Base-by-base conservation (phyloP, 92 coral and sea anemone genomes). In the Phenganax subtilis region DNA sequence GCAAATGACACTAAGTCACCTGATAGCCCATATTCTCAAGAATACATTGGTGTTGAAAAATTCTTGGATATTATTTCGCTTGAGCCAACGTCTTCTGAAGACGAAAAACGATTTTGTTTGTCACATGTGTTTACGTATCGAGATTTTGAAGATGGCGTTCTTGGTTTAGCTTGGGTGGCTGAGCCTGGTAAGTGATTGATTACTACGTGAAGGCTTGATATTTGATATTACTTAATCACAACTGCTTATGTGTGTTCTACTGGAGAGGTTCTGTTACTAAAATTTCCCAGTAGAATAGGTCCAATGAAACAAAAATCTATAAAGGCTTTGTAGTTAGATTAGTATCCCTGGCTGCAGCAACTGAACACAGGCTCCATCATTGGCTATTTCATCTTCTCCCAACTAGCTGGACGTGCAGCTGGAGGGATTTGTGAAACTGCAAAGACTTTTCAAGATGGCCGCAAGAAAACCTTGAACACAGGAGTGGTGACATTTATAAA, bases 101-200 rank as follows among this genome's bases (percentile, higher is more conserved):
- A 80, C 25, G 83, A 88, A 61, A 75, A 80, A 11, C 88, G 63
- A 6, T 90, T 55, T 72, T 96, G 99, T 72, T 77, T 96, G 66
- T 86, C 94, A 1, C 92, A 96, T 44, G 85, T 96, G 57, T 96
- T 96, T 52, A 91, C 97, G 0, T 96, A 91, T 86, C 88, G 99
- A 14, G 99, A 96, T 70, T 96, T 96, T 86, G 89, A 92, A 54
- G 91, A 92, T 75, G 99, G 99, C 54, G 99, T 96, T 30, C 90
- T 96, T 47, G 99, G 99, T 9, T 89, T 96, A 14, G 99, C 99
- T 3, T 96, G 99, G 99, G 99, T 96, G 76, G 99, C 93, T 20
- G 93, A 91, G 63, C 56, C 89, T 72, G 87, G 90, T 87, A 86
- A 57, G 68, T 56, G 28, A 75, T 8, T 56, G 28, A 75, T 8